Conservation (phyloP, 1,140 invertebrate species). For the Akabosia matsudoensis region DNA sequence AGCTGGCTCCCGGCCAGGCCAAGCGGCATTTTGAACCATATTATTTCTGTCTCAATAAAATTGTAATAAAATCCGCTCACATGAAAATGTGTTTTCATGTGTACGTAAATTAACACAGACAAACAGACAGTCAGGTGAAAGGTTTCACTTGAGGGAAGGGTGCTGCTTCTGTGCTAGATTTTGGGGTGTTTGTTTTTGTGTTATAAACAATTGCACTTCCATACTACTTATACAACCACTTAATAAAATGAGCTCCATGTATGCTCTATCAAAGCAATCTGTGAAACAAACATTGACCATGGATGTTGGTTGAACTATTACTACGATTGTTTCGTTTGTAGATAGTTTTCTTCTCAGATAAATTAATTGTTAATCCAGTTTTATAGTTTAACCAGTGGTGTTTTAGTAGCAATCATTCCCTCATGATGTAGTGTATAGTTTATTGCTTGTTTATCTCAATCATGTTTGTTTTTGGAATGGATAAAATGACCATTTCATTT, state of each 20-base stretch:
- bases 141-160: neutral
- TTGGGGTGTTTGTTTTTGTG: neutral
- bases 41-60: neutral
- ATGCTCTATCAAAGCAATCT: no score
- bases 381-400: no score
- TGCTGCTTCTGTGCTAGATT: no score
- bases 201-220: neutral
- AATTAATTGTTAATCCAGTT: no score
- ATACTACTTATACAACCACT: neutral
- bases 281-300: neutral
- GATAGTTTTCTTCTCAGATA: no score
- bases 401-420: no score
- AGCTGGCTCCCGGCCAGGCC: conserved; percentile 18
- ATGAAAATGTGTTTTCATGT: conserved; percentile 6
- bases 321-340: neutral
- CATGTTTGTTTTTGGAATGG: no score
- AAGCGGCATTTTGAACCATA: conserved; percentile 16
- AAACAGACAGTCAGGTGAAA: conserved; percentile 17
- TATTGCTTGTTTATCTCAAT: no score
- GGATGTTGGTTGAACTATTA: neutral
- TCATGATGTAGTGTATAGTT: no score
- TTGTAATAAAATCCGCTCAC: neutral
- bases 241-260: no score
- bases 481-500: no score
- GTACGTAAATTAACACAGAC: neutral